Percentiles rank a stretch among this genome's conserved stretches.
These are phyloP conservation scores for Colletes collaris DNA, from an alignment of 2,888 invertebrate species.

Conservation along the genomic window DNA sequence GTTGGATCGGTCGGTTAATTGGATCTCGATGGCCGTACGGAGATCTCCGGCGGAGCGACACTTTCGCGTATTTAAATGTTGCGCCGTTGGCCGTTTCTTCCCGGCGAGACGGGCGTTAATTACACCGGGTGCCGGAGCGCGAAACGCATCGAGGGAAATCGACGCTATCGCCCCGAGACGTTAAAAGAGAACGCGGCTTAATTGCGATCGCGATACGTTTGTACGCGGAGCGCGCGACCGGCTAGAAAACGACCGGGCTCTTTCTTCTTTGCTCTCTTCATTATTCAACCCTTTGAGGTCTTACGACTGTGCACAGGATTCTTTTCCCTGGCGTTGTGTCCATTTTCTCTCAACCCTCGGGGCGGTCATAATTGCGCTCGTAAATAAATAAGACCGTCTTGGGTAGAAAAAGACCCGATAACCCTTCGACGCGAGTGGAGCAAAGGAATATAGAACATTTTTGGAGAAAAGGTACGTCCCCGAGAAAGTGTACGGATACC, in stretches of 20 bases:
- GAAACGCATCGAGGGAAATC: conserved; percentile 60
- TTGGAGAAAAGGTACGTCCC: neutral
- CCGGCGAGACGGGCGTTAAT: conserved; percentile 53
- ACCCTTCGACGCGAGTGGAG: too few relatives aligned
- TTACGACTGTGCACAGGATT: too few relatives aligned
- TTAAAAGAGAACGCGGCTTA: conserved; percentile 50
- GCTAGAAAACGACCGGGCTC: conserved; percentile 39
- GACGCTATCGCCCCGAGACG: conserved; percentile 34
- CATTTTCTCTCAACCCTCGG: too few relatives aligned
- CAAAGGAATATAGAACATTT: too few relatives aligned
- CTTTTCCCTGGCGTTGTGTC: too few relatives aligned
- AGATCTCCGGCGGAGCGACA: conserved; percentile 22
- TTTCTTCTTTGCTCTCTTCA: neutral
- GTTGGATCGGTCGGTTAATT: conserved; percentile 40
- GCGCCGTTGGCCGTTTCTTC: conserved; percentile 2
- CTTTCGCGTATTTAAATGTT: conserved; percentile 32
- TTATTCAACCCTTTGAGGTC: too few relatives aligned
- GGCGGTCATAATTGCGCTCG: too few relatives aligned
- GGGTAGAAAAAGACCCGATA: too few relatives aligned
- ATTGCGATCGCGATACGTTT: conserved; percentile 65
- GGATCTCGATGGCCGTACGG: conserved; percentile 34
- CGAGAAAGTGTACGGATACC: neutral
- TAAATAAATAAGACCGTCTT: too few relatives aligned
- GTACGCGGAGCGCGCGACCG: conserved; percentile 47
- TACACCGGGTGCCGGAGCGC: conserved; percentile 35